Conservation (phyloP, 2,113 vertebrate genomes). For the Sakesphorus luctuosus region DNA sequence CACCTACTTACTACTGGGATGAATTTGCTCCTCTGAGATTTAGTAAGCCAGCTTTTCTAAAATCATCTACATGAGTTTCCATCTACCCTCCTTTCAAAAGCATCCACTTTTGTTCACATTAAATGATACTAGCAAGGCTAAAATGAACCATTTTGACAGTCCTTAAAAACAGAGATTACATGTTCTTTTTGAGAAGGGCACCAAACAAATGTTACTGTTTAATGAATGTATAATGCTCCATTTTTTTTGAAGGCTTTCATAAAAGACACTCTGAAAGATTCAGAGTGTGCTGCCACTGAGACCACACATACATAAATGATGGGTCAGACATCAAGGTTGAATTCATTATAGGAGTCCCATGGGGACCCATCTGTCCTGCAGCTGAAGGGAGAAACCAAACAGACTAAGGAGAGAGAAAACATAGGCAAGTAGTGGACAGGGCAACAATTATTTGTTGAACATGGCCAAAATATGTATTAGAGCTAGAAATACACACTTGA, state of each 20-base stretch:
- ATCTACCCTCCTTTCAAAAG: slow-evolving; percentile 10
- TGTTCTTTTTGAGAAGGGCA: not conserved
- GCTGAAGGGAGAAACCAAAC: not conserved
- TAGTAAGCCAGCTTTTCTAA: slow-evolving; percentile 40
- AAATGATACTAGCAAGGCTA: not conserved
- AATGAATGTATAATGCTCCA: not conserved
- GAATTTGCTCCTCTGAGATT: slow-evolving; percentile 37
- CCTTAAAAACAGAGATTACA: not conserved
- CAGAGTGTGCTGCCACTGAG: not conserved
- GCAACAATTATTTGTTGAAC: not conserved
- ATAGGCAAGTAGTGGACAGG: not conserved
- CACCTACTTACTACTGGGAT: slow-evolving; percentile 18
- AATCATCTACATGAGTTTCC: slow-evolving; percentile 4
- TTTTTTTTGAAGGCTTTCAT: not conserved
- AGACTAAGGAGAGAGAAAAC: not conserved
- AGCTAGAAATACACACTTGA: not conserved
- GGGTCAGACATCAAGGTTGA: slow-evolving; percentile 1
- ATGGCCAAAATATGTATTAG: not conserved
- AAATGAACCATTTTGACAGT: not conserved
- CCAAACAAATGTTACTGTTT: not conserved
- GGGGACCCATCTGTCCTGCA: slow-evolving; percentile 7
- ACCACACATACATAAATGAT: not conserved
- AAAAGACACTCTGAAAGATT: not conserved
- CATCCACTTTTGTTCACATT: slow-evolving; percentile 19
- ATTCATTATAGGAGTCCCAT: not conserved